Base-by-base conservation (phyloP, 2,888 invertebrate genomes). In the Fragum whitleyi region DNA sequence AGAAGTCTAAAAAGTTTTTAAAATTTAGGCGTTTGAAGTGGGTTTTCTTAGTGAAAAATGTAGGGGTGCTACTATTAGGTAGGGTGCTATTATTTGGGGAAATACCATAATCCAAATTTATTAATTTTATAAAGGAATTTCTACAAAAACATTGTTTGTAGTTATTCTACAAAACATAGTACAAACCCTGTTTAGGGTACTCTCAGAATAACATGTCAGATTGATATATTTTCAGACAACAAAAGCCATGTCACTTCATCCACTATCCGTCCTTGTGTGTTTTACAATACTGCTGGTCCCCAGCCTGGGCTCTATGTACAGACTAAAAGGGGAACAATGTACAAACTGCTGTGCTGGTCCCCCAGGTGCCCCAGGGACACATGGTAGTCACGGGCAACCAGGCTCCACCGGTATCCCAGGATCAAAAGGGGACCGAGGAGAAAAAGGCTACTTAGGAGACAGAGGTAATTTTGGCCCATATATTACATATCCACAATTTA, bases 301-400 rank as follows among this genome's bases (percentile, higher is more conserved):
- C 6, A 16, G 59, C 26, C 68, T 76, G 36, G 76, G 74, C 53
- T 59, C 79, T 71, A 74, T 75, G 53, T 80, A 74, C 75, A 77
- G 74, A 26, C 72, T 59, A 21, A 86, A 88, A 73, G 88, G 82
- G 21, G 86, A 87, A 51, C 76, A 77, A 32, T 87, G 85, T 76
- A 85, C 79, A 77, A 62, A 79, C 59, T 91, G 90, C 79, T 91
- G 91, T 78, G 61, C 77, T 14, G 90, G 91, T 11, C 83, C 90
- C n/a, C 87, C 89, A 57, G 93, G 92, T 11, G 86, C 88, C 6
- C 87, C 90, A 9, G 93, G 93, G 1, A 76, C 86, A 19, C 91
- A 92, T 36, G 93, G 93, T 5, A 86, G 88, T 23, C 92, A 90
- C 32, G 93, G 93, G 1, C 67, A 83, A 16, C 87, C 85, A 19